Percentiles rank a stretch among this genome's conserved stretches.
These are phyloP conservation scores for Seriola aureovittata DNA, from an alignment of 2,113 vertebrate species.

Conservation along the genomic window DNA sequence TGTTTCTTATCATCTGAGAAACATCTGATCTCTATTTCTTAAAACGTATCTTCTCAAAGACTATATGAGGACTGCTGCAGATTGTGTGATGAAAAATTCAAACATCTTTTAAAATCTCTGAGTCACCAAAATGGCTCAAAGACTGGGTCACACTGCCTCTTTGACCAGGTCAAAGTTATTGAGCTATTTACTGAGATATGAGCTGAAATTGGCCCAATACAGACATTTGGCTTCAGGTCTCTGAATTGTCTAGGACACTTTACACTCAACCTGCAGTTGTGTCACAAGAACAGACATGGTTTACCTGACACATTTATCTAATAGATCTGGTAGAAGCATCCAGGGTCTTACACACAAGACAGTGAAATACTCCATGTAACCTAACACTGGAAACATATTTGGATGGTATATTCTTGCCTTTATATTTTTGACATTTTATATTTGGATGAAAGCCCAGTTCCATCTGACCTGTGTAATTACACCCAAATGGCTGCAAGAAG, in stretches of 20 bases:
- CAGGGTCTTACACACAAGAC: background rate
- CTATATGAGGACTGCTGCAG: background rate
- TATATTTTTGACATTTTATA: constrained; percentile 15
- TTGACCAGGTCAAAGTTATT: constrained; percentile 9
- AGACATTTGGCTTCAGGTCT: background rate
- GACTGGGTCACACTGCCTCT: constrained; percentile 10
- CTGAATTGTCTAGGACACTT: background rate
- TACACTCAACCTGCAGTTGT: background rate
- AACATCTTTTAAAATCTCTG: background rate
- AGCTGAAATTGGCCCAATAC: background rate
- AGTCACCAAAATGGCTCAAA: background rate
- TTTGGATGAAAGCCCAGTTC: constrained; percentile 16
- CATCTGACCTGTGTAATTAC: constrained; percentile 13
- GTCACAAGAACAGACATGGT: background rate
- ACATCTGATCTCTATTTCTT: background rate
- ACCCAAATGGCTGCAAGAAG: background rate
- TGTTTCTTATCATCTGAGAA: background rate
- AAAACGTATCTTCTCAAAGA: background rate
- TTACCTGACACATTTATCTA: background rate
- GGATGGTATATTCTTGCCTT: background rate
- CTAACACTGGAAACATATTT: background rate
- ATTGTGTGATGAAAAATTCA: constrained; percentile 1
- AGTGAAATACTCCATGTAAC: background rate
- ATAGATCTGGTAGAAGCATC: background rate
- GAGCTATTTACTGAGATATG: background rate